Base-by-base conservation (phyloP, 1,140 invertebrate genomes). In the Trichonephila clavata region DNA sequence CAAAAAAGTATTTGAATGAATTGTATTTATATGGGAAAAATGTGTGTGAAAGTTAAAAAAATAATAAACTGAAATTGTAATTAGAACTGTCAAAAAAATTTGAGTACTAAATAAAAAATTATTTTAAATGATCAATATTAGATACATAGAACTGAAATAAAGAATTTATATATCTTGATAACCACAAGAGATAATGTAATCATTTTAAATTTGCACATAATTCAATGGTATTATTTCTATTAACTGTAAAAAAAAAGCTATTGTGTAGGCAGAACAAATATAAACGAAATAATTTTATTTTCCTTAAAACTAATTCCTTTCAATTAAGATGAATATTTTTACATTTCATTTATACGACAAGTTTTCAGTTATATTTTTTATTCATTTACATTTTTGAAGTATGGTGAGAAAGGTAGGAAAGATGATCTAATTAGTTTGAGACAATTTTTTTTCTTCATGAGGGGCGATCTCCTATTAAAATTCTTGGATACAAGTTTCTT, bases 401-500 rank as follows among this genome's bases (percentile, higher is more conserved):
- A 21, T 77, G 71, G 27, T 77, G 14, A 32, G 27, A 27, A 50
- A 2, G 32, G 18, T 77, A 77, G 18, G 71, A 77, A 77, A 39
- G 27, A 77, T 77, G 27, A 77, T 18, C 27, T 77, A 77, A 77
- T 77, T 77, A 77, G 71, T 39, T 27, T 32, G 32, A 32, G 5
- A 24, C 13, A 13, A 24, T 24, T 77, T 27, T 77, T 77, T 77
- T 77, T 77, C 14, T 63, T 63, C 21, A 6, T 20, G 16, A 20
- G 32, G 24, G 14, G 8, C 16, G 16, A 71, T 71, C 27, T 27
- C 20, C 27, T 77, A 32, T 77, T 39, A 77, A 77, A 77, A 77
- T 77, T 77, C 71, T 32, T 39, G 13, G 71, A 32, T 77, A 77
- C 71, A 77, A 77, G 27, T 32, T 77, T 77, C 71, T 39, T 77